phyloP scores from a whole-genome alignment of 2,888 invertebrate species.

The Eupithecia centaureata region DNA sequence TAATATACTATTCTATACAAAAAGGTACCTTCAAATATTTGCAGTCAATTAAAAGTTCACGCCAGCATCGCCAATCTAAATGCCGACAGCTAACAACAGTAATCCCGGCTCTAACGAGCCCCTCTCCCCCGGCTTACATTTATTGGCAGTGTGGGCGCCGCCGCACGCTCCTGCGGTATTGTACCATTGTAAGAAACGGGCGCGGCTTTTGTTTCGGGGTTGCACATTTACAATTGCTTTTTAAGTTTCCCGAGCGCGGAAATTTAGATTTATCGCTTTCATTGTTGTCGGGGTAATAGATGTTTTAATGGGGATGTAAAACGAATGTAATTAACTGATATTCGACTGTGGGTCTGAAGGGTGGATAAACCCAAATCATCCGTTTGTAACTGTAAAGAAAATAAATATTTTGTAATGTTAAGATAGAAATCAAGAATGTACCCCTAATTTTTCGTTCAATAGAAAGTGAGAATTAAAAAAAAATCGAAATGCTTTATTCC shows the following conservation, averaged over 20 bases:
- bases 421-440: background rate
- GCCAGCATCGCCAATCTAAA: constrained; percentile 29
- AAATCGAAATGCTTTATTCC: too few relatives aligned
- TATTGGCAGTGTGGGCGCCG: constrained; percentile 39
- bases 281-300: background rate
- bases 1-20: background rate
- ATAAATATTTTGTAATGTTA: background rate
- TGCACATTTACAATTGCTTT: constrained; percentile 35
- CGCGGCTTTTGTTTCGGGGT: constrained; percentile 25
- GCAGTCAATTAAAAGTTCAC: constrained; percentile 35
- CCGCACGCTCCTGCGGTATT: constrained; percentile 29
- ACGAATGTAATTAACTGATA: constrained; percentile 13
- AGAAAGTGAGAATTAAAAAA: background rate
- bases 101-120: constrained; percentile 49
- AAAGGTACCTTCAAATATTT: constrained; percentile 24
- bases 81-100: constrained; percentile 43
- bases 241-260: constrained; percentile 30
- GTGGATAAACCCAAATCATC: background rate
- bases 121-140: constrained; percentile 41
- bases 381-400: background rate
- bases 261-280: constrained; percentile 34
- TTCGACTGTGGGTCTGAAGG: background rate
- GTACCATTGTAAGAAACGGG: constrained; percentile 25
- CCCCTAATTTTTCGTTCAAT: background rate
- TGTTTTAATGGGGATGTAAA: constrained; percentile 12